A percentile compares a stretch with the other conserved stretches of the same genome.
Evolutionary conservation across 1,140 invertebrate genomes (phyloP).

Genomic region (Zaprionus ornatus): DNA sequence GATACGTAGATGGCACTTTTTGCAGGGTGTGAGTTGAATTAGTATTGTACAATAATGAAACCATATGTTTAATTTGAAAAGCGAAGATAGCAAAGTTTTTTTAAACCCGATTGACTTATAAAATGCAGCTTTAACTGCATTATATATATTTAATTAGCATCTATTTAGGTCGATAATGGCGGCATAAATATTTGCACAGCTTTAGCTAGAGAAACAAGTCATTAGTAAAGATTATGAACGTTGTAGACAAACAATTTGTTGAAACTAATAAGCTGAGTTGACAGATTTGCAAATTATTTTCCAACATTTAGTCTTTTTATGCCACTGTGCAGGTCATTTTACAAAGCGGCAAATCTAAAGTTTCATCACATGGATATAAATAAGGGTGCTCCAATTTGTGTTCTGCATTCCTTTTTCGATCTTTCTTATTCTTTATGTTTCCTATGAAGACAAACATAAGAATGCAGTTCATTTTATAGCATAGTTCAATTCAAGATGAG

Average conservation of each 20-base stretch:
- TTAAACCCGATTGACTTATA: background rate
- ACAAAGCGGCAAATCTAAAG: no score
- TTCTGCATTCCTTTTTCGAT: no score
- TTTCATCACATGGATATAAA: no score
- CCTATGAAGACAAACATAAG: no score
- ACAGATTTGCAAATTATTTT: background rate
- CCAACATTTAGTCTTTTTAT: no score
- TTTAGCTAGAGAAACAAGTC: background rate
- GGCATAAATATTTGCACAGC: slow-evolving; percentile 14
- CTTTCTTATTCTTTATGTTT: no score
- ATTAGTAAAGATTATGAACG: background rate
- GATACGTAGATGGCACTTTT: slow-evolving; percentile 14
- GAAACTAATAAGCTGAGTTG: background rate
- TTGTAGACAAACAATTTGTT: background rate
- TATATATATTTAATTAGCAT: slow-evolving; percentile 2
- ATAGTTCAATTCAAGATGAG: background rate
- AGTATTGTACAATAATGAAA: slow-evolving; percentile 27
- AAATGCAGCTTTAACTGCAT: background rate
- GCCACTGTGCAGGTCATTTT: no score
- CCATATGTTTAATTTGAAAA: slow-evolving; percentile 2
- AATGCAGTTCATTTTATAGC: no score
- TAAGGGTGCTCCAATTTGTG: no score
- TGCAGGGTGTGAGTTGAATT: slow-evolving; percentile 38
- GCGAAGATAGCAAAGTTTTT: background rate
- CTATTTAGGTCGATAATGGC: background rate